These are phyloP conservation scores for Microvelia longipes DNA, from an alignment of 1,140 invertebrate species.

Conservation along the genomic window DNA sequence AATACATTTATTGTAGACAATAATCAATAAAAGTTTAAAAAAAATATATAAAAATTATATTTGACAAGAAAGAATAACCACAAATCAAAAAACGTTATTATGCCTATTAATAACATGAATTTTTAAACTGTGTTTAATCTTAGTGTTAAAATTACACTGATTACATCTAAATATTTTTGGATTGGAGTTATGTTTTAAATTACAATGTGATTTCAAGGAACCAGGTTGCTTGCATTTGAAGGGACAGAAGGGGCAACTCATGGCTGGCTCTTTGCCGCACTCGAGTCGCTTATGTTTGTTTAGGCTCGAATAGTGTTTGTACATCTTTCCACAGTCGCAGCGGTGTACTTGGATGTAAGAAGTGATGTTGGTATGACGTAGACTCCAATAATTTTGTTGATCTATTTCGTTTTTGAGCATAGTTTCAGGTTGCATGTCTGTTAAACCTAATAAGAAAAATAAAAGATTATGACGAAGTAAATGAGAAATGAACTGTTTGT, in stretches of 20 bases:
- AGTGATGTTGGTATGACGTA: no score
- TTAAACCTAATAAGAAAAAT: no score
- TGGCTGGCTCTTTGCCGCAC: slow-evolving; percentile 12
- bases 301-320: slow-evolving; percentile 64
- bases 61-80: neutral
- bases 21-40: no score
- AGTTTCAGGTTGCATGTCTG: no score
- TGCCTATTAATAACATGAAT: neutral
- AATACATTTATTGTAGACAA: no score
- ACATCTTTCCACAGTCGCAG: slow-evolving; percentile 57
- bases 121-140: no score
- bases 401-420: no score
- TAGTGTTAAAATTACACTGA: neutral
- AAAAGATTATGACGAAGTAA: no score
- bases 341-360: no score
- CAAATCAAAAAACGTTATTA: neutral
- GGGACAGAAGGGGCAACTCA: slow-evolving; percentile 8
- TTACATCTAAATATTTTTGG: neutral
- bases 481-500: no score
- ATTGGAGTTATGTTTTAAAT: neutral
- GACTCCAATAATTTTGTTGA: no score
- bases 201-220: neutral
- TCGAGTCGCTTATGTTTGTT: slow-evolving; percentile 71
- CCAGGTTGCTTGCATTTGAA: slow-evolving; percentile 9
- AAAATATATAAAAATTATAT: neutral